Conservation (phyloP, 2,113 vertebrate genomes). For the Pluvialis apricaria region DNA sequence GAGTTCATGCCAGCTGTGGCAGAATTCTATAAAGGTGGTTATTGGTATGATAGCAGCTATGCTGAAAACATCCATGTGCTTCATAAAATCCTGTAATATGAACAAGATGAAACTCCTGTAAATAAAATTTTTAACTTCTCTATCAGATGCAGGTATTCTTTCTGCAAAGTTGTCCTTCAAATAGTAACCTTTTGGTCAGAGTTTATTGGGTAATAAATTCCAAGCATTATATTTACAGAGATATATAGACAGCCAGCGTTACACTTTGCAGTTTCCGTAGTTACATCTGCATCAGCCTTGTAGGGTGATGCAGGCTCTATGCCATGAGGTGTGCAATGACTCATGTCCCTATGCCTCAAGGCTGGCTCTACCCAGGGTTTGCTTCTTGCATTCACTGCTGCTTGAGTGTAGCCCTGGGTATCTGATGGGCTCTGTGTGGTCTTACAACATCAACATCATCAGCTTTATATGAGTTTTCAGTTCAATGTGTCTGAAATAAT, state of each 20-base stretch:
- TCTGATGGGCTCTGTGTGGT: not conserved
- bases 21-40: not conserved
- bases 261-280: not conserved
- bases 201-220: constrained; percentile 53
- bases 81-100: not conserved
- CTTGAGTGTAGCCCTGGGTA: not conserved
- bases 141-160: not conserved
- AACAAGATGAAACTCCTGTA: not conserved
- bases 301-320: not conserved
- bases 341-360: not conserved
- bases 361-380: not conserved
- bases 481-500: not conserved
- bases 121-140: not conserved
- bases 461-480: not conserved
- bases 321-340: not conserved
- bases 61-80: not conserved
- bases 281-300: not conserved
- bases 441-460: not conserved
- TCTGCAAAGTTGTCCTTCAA: not conserved
- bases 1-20: not conserved
- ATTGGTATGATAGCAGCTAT: not conserved
- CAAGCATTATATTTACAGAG: not conserved
- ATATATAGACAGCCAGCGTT: not conserved
- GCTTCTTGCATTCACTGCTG: not conserved
- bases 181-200: constrained; percentile 1